Percentiles rank a stretch among this genome's conserved stretches.
Conservation (phyloP, 1,140 invertebrate genomes). For the Ostrea denselamellosa region DNA sequence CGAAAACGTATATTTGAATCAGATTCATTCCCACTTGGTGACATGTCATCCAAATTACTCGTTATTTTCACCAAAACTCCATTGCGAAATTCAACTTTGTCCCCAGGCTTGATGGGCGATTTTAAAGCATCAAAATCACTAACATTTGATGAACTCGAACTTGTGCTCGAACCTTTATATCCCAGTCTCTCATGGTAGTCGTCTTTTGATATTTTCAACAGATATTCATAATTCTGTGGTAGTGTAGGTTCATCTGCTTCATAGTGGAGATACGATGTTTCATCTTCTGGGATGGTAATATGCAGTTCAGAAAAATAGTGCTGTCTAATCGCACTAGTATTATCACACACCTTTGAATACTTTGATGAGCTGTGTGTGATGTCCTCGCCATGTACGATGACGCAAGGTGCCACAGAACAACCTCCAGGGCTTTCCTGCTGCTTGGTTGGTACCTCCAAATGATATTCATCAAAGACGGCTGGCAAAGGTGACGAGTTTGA, state of each 20-base stretch:
- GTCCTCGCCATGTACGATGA: background rate
- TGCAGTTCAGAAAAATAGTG: background rate
- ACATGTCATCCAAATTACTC: background rate
- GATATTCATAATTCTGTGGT: background rate
- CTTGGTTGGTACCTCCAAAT: background rate
- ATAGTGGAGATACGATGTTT: background rate
- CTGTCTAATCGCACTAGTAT: background rate
- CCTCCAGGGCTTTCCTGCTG: background rate
- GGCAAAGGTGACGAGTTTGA: background rate
- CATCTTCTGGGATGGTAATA: background rate
- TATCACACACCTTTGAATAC: background rate
- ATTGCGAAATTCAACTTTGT: constrained; percentile 15
- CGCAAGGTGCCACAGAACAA: background rate
- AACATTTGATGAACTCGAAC: background rate
- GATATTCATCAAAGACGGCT: background rate
- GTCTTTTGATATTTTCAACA: background rate
- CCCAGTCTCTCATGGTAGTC: too few relatives aligned
- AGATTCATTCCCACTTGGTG: background rate
- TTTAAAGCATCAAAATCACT: background rate
- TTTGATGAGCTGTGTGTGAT: background rate
- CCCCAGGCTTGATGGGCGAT: background rate
- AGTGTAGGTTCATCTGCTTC: background rate
- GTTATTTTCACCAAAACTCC: background rate
- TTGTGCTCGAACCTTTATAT: background rate
- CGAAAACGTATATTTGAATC: background rate